These are phyloP conservation scores for Craterocephalus amniculus DNA, from an alignment of 2,797 vertebrate genomes.

Conservation along the genomic window DNA sequence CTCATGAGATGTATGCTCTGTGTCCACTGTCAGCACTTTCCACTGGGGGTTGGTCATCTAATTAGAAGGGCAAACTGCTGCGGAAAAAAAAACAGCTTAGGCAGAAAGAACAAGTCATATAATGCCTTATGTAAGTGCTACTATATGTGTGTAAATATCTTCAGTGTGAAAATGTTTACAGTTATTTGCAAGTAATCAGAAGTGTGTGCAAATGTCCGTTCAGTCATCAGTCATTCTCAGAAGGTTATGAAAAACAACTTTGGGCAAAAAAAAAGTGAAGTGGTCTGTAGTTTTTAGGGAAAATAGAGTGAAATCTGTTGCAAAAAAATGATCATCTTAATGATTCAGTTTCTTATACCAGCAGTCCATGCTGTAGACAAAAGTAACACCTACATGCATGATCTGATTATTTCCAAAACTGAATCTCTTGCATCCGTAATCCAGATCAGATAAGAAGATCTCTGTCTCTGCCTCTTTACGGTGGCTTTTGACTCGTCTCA, in stretches of 20 bases:
- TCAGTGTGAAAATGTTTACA: background rate
- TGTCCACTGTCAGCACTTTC: constrained; percentile 63
- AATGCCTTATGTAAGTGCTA: constrained; percentile 4
- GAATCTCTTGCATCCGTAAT: constrained; percentile 55
- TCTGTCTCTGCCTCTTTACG: constrained; percentile 27
- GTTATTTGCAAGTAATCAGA: background rate
- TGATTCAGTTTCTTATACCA: background rate
- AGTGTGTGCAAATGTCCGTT: background rate
- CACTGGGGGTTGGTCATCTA: constrained; percentile 36
- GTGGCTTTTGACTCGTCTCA: constrained; percentile 49
- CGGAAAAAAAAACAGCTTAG: background rate
- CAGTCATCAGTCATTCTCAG: background rate
- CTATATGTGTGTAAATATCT: background rate
- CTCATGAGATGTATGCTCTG: constrained; percentile 36
- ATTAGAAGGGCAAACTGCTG: constrained; percentile 13
- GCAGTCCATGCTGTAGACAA: background rate
- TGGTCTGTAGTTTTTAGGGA: background rate
- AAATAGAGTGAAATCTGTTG: background rate
- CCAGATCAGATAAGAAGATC: constrained; percentile 71
- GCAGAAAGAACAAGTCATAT: background rate
- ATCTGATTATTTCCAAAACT: constrained; percentile 47
- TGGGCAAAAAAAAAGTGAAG: background rate
- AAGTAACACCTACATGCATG: constrained; percentile 13
- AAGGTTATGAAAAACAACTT: background rate
- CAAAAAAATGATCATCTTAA: background rate